These are phyloP conservation scores for Caranx ignobilis DNA, from an alignment of 2,113 vertebrate species.

Conservation along the genomic window DNA sequence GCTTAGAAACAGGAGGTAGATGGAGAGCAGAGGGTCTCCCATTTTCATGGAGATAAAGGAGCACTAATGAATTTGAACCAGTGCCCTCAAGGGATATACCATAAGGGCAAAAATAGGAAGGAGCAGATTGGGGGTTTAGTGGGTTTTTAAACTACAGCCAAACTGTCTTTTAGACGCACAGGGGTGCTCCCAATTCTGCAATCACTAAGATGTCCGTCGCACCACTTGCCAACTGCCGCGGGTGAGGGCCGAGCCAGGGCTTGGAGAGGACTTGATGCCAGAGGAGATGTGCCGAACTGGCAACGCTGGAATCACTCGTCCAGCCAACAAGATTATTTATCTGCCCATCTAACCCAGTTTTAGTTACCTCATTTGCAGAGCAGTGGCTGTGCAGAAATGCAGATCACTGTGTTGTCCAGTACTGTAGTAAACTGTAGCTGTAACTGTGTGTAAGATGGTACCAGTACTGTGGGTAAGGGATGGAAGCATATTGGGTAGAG, in stretches of 20 bases:
- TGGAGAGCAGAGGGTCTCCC: constrained; percentile 66
- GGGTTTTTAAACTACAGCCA: constrained; percentile 69
- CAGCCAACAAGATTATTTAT: constrained; percentile 64
- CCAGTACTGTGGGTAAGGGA: no score
- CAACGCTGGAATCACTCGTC: constrained; percentile 21
- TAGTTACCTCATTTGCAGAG: constrained; percentile 53
- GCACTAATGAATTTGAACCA: constrained; percentile 78
- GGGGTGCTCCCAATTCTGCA: constrained; percentile 70
- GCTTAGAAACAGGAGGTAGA: constrained; percentile 71
- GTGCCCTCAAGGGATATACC: constrained; percentile 71
- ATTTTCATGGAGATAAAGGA: constrained; percentile 79
- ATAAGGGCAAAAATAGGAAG: constrained; percentile 71
- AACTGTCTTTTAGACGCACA: constrained; percentile 65
- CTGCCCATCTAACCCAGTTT: constrained; percentile 51
- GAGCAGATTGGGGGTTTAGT: constrained; percentile 73
- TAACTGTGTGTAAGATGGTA: background rate
- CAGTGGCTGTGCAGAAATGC: constrained; percentile 10
- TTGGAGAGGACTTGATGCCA: constrained; percentile 55
- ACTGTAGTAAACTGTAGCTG: background rate
- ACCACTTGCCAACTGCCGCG: constrained; percentile 68
- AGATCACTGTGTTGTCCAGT: constrained; percentile 9
- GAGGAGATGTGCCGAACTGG: constrained; percentile 63
- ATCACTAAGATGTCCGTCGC: constrained; percentile 65
- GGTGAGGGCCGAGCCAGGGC: constrained; percentile 64
- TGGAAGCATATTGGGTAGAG: background rate